Evolutionary conservation across 2,888 invertebrate species (phyloP).

Genomic region (Ceriagrion tenellum): DNA sequence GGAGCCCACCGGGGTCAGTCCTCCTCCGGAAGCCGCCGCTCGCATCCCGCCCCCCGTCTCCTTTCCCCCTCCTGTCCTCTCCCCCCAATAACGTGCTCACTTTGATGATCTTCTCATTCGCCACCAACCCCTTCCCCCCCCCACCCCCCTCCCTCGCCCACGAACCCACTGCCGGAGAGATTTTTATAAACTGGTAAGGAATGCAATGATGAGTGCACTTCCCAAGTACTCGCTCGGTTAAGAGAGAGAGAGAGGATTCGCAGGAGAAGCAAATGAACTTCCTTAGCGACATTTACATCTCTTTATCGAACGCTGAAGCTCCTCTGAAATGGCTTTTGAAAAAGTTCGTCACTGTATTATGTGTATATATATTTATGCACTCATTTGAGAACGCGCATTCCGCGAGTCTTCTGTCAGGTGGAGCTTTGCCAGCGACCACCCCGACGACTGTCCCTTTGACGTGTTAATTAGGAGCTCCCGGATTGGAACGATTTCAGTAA

Average conservation of each 20-base stretch:
- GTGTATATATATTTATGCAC: no score
- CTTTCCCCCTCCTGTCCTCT: no score
- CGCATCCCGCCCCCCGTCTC: no score
- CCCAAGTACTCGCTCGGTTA: background rate
- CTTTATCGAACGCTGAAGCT: background rate
- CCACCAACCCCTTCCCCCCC: background rate
- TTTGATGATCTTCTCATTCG: constrained; percentile 2
- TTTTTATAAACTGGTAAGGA: background rate
- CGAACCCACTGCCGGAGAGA: background rate
- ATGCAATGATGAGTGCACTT: background rate
- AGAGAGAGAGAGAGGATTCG: no score
- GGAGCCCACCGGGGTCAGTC: background rate
- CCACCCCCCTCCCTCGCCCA: no score
- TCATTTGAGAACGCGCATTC: background rate
- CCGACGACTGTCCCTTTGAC: background rate
- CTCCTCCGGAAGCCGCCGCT: background rate
- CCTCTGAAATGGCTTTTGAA: background rate
- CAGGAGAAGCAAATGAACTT: background rate
- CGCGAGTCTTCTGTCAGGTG: background rate
- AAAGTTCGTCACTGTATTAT: background rate
- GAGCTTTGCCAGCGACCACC: background rate
- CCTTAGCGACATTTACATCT: background rate
- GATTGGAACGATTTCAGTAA: background rate
- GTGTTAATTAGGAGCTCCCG: background rate
- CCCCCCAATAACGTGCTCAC: background rate